Base-by-base conservation (phyloP, 2,888 invertebrate genomes). In the Trilocha varians region DNA sequence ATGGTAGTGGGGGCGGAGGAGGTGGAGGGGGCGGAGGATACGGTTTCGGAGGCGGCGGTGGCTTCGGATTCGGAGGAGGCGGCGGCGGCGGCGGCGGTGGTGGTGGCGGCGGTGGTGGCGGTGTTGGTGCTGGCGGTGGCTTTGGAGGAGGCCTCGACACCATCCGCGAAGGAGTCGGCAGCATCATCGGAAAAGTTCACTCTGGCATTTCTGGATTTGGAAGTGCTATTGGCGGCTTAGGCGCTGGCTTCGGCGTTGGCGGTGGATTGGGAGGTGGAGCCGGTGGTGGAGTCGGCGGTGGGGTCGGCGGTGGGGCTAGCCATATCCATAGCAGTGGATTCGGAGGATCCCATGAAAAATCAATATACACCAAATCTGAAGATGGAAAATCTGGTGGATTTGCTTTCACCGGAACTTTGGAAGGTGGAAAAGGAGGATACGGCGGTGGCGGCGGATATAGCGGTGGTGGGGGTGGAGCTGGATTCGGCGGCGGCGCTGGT, bases 381-480 rank as follows among this genome's bases (percentile, higher is more conserved):
- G 82, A 83, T 42, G 82, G 80, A 42, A 83, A 77, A 47, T 84
- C 84, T 41, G 80, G 80, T 42, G 84, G 82, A 2, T 82, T 76
- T 43, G 82, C 79, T 3, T 83, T 75, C 44, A 80, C 82, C 16
- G 84, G 84, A 13, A 62, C 62, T 1, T 49, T 76, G n/a, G 65
- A 57, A 5, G 69, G 69, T 16, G 73, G 71, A 1, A 75, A 76
- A 47, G 78, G 82, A 13, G 78, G 77, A 32, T 72, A 72, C 34
- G 87, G 87, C 13, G 78, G 79, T 8, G 78, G 79, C 4, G 79
- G 78, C 1, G 74, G 75, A 8, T 62, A 64, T 36, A 69, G 71
- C 40, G 60, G 59, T 34, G 60, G 65, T 4, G 86, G 82, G 4
- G 70, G 70, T 41, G 78, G 77, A 13, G 45, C 42, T 11, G 49